Evolutionary conservation across 2,888 invertebrate genomes (phyloP).

Genomic region (Neelides folsomi): DNA sequence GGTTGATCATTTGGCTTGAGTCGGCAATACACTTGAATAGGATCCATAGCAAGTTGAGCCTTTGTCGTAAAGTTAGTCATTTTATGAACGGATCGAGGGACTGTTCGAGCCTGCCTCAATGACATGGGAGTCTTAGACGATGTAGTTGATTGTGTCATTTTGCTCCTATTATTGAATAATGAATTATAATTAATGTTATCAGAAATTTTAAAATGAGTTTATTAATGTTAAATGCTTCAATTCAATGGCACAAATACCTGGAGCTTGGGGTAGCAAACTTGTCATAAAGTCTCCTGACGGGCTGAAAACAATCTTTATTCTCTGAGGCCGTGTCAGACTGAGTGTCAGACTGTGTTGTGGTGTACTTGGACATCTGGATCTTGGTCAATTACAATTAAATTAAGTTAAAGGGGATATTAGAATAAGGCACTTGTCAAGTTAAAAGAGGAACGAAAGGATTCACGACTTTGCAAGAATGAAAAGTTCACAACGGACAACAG

Average conservation of each 20-base stretch:
- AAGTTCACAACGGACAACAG: no score
- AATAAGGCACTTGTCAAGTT: no score
- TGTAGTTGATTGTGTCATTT: not conserved
- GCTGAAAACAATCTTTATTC: conserved; percentile 4
- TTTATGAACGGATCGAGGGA: conserved; percentile 4
- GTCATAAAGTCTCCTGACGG: conserved; percentile 9
- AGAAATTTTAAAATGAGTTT: not conserved
- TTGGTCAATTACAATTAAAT: no score
- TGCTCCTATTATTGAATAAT: not conserved
- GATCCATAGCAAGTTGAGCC: conserved; percentile 43
- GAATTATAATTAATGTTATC: not conserved
- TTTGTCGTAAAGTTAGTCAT: not conserved
- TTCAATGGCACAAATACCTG: conserved; percentile 5
- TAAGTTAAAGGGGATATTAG: no score
- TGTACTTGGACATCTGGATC: no score
- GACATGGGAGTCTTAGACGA: not conserved
- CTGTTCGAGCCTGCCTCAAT: not conserved
- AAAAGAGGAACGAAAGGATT: no score
- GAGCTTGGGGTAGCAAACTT: conserved; percentile 9
- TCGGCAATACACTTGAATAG: conserved; percentile 79
- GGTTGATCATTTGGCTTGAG: conserved; percentile 55
- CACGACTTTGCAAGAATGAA: no score
- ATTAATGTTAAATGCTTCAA: not conserved
- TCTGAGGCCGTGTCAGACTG: no score
- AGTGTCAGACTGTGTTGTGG: not conserved